A percentile compares a stretch with the other conserved stretches of the same genome.
These are phyloP conservation scores for Apaloderma vittatum DNA, from an alignment of 2,113 vertebrate species.

Conservation along the genomic window DNA sequence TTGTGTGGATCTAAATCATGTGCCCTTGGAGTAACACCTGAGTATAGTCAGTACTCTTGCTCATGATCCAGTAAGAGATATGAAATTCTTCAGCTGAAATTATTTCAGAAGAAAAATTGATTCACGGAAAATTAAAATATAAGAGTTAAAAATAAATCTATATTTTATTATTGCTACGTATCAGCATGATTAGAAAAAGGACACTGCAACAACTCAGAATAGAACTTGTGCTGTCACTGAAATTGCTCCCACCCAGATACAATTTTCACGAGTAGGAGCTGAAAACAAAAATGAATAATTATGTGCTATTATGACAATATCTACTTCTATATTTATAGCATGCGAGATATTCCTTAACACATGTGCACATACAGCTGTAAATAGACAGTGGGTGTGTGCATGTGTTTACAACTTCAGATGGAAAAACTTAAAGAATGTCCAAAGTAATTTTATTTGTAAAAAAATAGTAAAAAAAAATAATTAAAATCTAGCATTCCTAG, in stretches of 20 bases:
- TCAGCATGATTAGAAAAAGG: not conserved
- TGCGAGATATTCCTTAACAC: not conserved
- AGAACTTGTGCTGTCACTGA: not conserved
- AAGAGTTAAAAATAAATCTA: not conserved
- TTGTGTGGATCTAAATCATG: fast-evolving
- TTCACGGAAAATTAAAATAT: fast-evolving
- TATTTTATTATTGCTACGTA: not conserved
- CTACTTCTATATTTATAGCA: not conserved
- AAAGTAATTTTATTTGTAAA: slow-evolving; percentile 58
- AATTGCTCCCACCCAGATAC: not conserved
- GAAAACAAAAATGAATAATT: not conserved
- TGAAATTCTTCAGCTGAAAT: not conserved
- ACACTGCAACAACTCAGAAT: not conserved
- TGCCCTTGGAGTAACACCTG: not conserved
- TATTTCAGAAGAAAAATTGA: not conserved
- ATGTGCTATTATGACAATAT: not conserved
- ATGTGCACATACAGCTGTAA: not conserved
- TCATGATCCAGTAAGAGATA: not conserved
- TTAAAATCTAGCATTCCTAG: slow-evolving; percentile 54
- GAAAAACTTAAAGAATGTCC: slow-evolving; percentile 57
- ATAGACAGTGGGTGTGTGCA: not conserved
- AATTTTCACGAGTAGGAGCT: not conserved
- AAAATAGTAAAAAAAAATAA: slow-evolving; percentile 37
- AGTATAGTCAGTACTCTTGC: fast-evolving
- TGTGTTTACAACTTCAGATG: not conserved